A percentile compares a stretch with the other conserved stretches of the same genome.
These are phyloP conservation scores for Drosophila elegans DNA, from an alignment of 1,140 invertebrate genomes.

Conservation along the genomic window DNA sequence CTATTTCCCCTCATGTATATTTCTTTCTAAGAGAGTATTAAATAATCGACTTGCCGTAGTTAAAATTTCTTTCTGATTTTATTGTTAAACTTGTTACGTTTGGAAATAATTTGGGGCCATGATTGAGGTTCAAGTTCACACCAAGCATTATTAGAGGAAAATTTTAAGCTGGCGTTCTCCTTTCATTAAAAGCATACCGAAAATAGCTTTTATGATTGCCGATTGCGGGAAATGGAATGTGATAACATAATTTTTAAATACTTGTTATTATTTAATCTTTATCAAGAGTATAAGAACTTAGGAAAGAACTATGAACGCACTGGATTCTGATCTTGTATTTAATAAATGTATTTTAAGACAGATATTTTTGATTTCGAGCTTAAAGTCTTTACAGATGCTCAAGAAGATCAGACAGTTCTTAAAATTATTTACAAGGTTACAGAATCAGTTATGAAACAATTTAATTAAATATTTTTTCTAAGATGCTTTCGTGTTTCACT, in stretches of 20 bases:
- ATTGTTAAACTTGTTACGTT: background rate
- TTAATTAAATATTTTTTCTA: too few species aligned
- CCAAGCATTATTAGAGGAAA: background rate
- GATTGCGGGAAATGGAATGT: background rate
- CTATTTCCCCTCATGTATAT: too few species aligned
- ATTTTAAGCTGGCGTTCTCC: background rate
- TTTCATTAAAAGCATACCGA: conserved; percentile 12
- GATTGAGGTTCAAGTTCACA: conserved; percentile 37
- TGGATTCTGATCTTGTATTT: too few species aligned
- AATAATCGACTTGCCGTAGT: background rate
- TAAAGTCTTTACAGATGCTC: too few species aligned
- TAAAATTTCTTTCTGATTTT: background rate
- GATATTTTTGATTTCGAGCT: too few species aligned
- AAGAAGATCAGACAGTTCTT: too few species aligned
- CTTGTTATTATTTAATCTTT: too few species aligned
- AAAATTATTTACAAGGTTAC: too few species aligned
- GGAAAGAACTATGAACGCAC: too few species aligned
- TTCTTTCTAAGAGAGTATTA: background rate
- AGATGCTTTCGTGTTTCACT: background rate
- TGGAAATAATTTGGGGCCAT: conserved; percentile 3
- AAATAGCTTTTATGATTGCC: conserved; percentile 5
- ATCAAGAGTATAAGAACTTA: too few species aligned
- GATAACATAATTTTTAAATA: background rate
- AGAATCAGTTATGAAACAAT: too few species aligned
- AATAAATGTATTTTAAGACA: too few species aligned